A percentile compares a stretch with the other conserved stretches of the same genome.
Evolutionary conservation across 2,113 vertebrate species (phyloP).

Genomic region (Motacilla alba): DNA sequence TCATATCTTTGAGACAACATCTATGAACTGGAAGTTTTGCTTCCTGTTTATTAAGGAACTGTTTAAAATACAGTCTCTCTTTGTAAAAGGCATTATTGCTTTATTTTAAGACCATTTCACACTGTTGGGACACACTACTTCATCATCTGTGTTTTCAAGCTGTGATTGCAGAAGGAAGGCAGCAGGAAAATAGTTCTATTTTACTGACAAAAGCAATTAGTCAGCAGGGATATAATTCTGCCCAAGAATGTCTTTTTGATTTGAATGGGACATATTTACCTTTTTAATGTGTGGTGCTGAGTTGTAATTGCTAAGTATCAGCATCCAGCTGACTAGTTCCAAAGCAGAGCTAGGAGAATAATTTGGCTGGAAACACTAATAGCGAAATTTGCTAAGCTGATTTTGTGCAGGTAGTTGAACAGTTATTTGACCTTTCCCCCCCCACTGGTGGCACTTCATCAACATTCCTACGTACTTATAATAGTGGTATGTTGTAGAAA

Average conservation of each 20-base stretch:
- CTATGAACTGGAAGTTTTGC: neutral
- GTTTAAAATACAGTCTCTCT: neutral
- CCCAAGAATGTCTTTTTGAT: constrained; percentile 24
- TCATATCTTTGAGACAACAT: neutral
- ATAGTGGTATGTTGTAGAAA: neutral
- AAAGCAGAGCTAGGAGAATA: neutral
- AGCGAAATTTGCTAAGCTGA: neutral
- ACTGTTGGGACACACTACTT: constrained; percentile 33
- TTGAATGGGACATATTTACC: constrained; percentile 61
- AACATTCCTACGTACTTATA: neutral
- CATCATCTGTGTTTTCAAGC: constrained; percentile 43
- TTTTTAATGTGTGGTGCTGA: constrained; percentile 11
- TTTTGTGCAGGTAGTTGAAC: neutral
- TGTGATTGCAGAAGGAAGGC: constrained; percentile 49
- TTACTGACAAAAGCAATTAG: constrained; percentile 67
- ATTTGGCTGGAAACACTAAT: neutral
- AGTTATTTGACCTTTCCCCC: neutral
- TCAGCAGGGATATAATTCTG: constrained; percentile 52
- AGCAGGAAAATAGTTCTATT: constrained; percentile 47
- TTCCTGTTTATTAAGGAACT: constrained; percentile 17
- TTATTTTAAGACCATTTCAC: constrained; percentile 38
- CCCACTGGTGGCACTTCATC: neutral
- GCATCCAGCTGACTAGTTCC: constrained; percentile 30
- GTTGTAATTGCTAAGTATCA: constrained; percentile 39
- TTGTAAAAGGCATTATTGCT: neutral